These are phyloP conservation scores for Drosophila auraria DNA, from an alignment of 1,140 invertebrate species.

Conservation along the genomic window DNA sequence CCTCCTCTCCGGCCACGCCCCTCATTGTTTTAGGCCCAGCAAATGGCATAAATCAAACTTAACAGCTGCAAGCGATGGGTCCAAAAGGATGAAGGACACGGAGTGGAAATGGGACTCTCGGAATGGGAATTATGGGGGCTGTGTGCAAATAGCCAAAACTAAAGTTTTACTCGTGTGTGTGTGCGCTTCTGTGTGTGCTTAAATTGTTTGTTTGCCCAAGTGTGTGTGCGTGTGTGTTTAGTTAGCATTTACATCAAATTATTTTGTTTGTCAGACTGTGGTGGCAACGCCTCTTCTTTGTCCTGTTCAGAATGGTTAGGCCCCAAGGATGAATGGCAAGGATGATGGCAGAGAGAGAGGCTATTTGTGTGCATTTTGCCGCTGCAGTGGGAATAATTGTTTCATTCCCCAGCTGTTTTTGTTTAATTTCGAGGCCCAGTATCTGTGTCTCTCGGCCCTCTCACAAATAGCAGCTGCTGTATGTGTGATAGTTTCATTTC, in stretches of 20 bases:
- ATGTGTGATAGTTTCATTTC: neutral
- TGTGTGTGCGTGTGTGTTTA: conserved; percentile 48
- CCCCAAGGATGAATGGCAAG: conserved; percentile 16
- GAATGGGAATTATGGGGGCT: conserved; percentile 17
- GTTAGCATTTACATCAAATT: conserved; percentile 64
- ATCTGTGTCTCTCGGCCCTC: neutral
- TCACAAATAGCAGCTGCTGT: neutral
- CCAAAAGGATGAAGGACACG: conserved; percentile 45
- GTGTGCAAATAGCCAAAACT: conserved; percentile 51
- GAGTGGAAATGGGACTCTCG: conserved; percentile 11
- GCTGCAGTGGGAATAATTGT: conserved; percentile 41
- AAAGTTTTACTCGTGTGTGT: conserved; percentile 32
- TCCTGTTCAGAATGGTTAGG: conserved; percentile 16
- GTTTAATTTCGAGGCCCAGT: conserved; percentile 25
- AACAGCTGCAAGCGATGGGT: conserved; percentile 58
- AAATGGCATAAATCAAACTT: conserved; percentile 71
- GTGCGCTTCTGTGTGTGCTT: conserved; percentile 8
- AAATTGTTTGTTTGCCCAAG: conserved; percentile 45
- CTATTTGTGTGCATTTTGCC: conserved; percentile 38
- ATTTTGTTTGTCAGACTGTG: conserved; percentile 65
- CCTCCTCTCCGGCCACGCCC: conserved; percentile 13
- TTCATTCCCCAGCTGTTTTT: conserved; percentile 42
- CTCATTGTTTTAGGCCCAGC: conserved; percentile 50
- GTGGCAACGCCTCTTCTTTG: conserved; percentile 51
- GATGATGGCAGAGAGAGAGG: neutral